Percentiles rank a stretch among this genome's conserved stretches.
Evolutionary conservation across 2,888 invertebrate genomes (phyloP).

Genomic region (Chloroclysta siterata): DNA sequence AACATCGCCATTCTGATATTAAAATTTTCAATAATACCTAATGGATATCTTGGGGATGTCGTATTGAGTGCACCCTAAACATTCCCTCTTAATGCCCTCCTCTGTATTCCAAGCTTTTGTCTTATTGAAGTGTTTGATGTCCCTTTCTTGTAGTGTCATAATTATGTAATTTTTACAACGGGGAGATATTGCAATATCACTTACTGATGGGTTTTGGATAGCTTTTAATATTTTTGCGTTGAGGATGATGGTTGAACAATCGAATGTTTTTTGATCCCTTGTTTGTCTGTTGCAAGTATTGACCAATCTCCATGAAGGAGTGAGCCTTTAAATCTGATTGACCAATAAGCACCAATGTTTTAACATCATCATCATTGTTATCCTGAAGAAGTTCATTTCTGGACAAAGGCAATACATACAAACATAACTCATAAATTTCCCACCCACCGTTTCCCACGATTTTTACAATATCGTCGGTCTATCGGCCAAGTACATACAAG

Average conservation of each 20-base stretch:
- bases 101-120: slow-evolving; percentile 41
- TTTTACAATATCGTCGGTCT: too few species aligned
- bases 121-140: slow-evolving; percentile 44
- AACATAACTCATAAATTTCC: too few species aligned
- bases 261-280: not conserved
- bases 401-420: too few species aligned
- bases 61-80: slow-evolving; percentile 74
- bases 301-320: not conserved
- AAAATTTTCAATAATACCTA: slow-evolving; percentile 86
- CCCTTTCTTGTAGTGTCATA: slow-evolving; percentile 46
- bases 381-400: too few species aligned
- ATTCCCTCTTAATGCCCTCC: slow-evolving; percentile 46
- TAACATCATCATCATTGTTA: too few species aligned
- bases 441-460: too few species aligned
- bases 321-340: too few species aligned
- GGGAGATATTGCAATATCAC: slow-evolving; percentile 31
- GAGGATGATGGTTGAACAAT: not conserved
- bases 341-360: too few species aligned
- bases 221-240: slow-evolving; percentile 6
- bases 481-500: too few species aligned
- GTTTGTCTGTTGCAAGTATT: not conserved
- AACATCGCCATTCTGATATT: slow-evolving; percentile 74
- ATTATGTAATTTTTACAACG: slow-evolving; percentile 40
- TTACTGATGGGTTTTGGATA: slow-evolving; percentile 28
- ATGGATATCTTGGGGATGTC: slow-evolving; percentile 78